Conservation (phyloP, 2,113 vertebrate species). For the Cygnus atratus region DNA sequence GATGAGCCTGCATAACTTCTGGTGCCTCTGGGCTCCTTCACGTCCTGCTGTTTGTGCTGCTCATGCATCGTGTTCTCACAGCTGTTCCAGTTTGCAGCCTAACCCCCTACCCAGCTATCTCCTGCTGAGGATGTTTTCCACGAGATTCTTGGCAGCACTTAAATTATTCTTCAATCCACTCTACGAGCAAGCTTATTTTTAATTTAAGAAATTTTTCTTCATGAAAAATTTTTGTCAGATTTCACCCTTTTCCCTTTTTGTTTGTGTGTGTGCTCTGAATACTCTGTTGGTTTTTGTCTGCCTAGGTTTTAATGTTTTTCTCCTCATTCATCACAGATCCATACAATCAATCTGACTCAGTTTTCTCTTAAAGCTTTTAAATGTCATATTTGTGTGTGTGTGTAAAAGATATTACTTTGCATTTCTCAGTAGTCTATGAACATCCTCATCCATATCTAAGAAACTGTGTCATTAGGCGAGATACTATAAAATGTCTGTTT, state of each 20-base stretch:
- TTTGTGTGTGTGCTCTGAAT: neutral
- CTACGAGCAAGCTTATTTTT: neutral
- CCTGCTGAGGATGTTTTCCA: neutral
- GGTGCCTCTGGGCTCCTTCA: neutral
- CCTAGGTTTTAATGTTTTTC: neutral
- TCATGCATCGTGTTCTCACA: neutral
- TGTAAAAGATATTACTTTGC: neutral
- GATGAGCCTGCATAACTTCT: neutral
- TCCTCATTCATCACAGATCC: neutral
- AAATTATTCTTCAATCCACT: neutral
- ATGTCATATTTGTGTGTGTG: neutral
- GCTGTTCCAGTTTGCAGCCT: neutral
- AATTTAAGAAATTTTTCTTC: neutral
- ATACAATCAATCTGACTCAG: neutral
- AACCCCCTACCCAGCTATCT: neutral
- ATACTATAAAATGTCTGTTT: neutral
- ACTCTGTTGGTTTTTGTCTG: neutral
- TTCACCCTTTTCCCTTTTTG: neutral
- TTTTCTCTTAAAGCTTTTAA: neutral
- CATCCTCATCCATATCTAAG: neutral
- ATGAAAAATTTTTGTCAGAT: neutral
- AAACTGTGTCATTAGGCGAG: neutral
- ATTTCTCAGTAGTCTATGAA: neutral
- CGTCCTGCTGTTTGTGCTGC: neutral
- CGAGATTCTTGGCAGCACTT: neutral